phyloP scores from a whole-genome alignment of 2,797 vertebrate species.

The Danionella dracula region DNA sequence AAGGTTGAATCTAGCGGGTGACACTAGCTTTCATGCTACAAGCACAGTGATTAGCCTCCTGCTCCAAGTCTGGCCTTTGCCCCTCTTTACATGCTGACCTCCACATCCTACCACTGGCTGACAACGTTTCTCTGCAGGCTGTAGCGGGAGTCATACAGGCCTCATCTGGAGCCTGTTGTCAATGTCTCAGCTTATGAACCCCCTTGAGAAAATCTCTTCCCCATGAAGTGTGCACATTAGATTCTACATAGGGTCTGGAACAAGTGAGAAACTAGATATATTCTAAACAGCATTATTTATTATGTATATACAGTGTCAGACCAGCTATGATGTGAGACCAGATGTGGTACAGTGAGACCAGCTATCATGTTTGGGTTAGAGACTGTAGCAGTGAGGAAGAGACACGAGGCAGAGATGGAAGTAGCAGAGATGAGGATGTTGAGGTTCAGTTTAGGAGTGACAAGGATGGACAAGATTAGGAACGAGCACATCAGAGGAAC shows the following conservation, averaged over 20 bases:
- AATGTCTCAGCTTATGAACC: conserved; percentile 54
- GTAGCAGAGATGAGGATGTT: too few relatives aligned
- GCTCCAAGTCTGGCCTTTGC: conserved; percentile 5
- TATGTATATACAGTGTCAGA: too few relatives aligned
- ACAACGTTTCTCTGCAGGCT: conserved; percentile 24
- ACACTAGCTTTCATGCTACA: neutral
- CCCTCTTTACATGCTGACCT: conserved; percentile 11
- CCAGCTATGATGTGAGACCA: too few relatives aligned
- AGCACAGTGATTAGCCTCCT: conserved; percentile 17
- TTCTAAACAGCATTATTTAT: too few relatives aligned
- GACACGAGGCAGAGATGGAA: too few relatives aligned
- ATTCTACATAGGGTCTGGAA: conserved; percentile 2
- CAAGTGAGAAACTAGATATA: too few relatives aligned
- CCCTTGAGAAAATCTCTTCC: conserved; percentile 49
- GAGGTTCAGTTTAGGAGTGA: too few relatives aligned
- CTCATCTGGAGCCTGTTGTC: conserved; percentile 39
- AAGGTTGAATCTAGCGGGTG: conserved; percentile 10
- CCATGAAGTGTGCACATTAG: conserved; percentile 3
- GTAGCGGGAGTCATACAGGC: conserved; percentile 9
- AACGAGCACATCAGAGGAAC: too few relatives aligned
- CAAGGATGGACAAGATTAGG: too few relatives aligned
- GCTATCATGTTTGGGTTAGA: too few relatives aligned
- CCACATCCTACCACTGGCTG: conserved; percentile 3
- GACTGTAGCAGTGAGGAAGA: too few relatives aligned
- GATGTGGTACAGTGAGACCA: too few relatives aligned